Conservation (phyloP, 2,797 vertebrate genomes). For the Myotis daubentonii region DNA sequence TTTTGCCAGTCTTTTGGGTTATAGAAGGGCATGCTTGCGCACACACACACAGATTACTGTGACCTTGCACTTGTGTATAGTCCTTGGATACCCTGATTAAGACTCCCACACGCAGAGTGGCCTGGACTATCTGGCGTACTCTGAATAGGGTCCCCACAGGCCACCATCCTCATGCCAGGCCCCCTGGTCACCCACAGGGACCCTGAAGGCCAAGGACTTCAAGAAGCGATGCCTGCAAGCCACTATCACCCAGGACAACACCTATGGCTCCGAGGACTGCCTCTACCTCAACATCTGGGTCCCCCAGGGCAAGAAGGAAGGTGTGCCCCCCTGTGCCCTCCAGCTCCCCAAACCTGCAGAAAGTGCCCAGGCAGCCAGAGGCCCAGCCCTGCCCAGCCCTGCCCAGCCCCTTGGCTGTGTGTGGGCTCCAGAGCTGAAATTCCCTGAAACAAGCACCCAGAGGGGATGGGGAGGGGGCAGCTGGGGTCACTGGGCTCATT, state of each 20-base stretch:
- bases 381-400: rapidly evolving
- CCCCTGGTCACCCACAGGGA: conserved; percentile 79
- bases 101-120: too few species aligned
- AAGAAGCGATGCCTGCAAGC: conserved; percentile 89
- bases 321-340: conserved; percentile 41
- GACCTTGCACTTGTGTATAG: too few species aligned
- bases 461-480: rapidly evolving
- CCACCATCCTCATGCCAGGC: neutral
- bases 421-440: neutral
- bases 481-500: neutral
- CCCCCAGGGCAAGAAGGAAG: conserved; percentile 88
- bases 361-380: neutral
- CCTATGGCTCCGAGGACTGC: conserved; percentile 91
- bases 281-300: conserved; percentile 98
- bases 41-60: too few species aligned
- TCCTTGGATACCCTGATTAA: too few species aligned
- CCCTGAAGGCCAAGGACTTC: conserved; percentile 86
- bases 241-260: conserved; percentile 83
- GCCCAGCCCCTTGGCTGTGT: neutral
- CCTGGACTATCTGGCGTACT: too few species aligned
- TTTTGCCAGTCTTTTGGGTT: too few species aligned
- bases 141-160: too few species aligned
- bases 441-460: neutral
- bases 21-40: too few species aligned
- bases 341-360: too few species aligned